Conservation (phyloP, 2,797 vertebrate genomes). For the Myiothlypis coronata region DNA sequence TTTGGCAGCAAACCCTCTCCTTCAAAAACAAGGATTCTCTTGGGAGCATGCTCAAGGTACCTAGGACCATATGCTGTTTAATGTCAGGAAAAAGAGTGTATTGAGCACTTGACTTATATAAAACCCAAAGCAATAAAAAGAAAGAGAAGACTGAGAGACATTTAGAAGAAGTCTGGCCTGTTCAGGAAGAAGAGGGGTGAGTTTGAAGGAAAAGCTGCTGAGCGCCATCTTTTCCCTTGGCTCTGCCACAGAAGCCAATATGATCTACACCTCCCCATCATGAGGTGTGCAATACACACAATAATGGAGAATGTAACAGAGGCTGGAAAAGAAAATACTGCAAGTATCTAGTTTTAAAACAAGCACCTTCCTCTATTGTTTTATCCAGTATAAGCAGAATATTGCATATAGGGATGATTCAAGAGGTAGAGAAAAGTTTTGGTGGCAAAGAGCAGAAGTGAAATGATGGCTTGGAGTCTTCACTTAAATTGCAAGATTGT, state of each 20-base stretch:
- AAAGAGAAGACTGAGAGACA: neutral
- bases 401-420: neutral
- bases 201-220: neutral
- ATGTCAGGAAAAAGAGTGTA: neutral
- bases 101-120: neutral
- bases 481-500: neutral
- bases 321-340: neutral
- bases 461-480: neutral
- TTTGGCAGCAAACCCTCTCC: neutral
- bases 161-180: neutral
- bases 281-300: neutral
- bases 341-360: neutral
- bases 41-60: neutral
- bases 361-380: neutral
- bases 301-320: neutral
- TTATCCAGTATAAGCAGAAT: neutral
- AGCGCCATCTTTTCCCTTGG: neutral
- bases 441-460: neutral
- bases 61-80: neutral
- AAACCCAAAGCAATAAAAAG: neutral
- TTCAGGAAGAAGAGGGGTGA: neutral
- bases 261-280: neutral
- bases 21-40: neutral
- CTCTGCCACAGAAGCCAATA: neutral
- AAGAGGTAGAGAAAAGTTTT: neutral